Base-by-base conservation (phyloP, 2,797 vertebrate species). In the Acipenser oxyrinchus region DNA sequence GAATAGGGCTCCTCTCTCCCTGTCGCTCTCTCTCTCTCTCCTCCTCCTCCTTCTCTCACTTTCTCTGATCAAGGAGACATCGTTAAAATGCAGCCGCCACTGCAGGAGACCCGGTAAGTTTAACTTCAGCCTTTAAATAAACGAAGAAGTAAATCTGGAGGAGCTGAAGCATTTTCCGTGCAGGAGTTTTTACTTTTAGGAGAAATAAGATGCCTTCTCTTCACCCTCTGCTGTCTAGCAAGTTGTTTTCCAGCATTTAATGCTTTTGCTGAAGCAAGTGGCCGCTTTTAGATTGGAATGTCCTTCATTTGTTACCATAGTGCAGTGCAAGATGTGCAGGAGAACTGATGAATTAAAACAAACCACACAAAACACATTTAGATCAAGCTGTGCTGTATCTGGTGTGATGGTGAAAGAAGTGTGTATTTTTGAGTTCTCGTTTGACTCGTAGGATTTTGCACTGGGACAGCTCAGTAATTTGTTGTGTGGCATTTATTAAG, bases 1-100 rank as follows among this genome's bases (percentile, higher is more conserved):
- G 81, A 87, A 81, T 78, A 71, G 81, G 78, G 80, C 75, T 80
- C 79, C 73, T 82, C 70, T 81, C 78, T 81, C 73, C 76, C 75
- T 82, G 76, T 80, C 72, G 81, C 79, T 80, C 73, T 82, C 70
- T 81, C 78, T 81, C 73, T 76, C 75, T 18, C 15, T 18, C 15
- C 71, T 68, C 63, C 13, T 8, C 68, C 73, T 72, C 78, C 70
- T 79, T 10, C 70, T 67, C 37, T 66, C 71, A 59, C 68, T 72
- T 52, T 72, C 73, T 72, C 70, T 72, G 80, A 71, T 80, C 77
- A 83, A 81, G 83, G 81, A 85, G 82, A 86, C 79, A 18, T 18
- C 84, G 81, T 73, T 77, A 73, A 75, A 49, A 77, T 72, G 77
- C 75, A 57, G 61, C 59, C 15, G 1, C 60, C 13, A 9, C 60